Evolutionary conservation across 2,888 invertebrate genomes (phyloP), one percentile per base, ranked within the genome.

Genomic region (Yponomeuta malinellus): DNA sequence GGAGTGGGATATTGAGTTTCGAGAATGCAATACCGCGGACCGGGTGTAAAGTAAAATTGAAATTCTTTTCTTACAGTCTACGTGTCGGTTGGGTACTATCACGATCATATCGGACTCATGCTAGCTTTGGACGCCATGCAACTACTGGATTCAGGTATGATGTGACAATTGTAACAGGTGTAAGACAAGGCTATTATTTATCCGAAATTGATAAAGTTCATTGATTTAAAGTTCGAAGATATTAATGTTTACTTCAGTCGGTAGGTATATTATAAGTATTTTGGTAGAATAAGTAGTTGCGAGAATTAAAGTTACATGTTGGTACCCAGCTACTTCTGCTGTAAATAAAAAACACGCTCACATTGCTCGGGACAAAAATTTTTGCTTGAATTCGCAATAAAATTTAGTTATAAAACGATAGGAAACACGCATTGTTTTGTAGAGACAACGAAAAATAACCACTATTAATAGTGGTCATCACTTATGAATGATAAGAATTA

Each of bases 101-200:
- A 97, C 81, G 98, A 98, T 80, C 98, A 98, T 84, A 94, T 98
- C 75, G 98, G 98, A 4, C 92, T 98, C n/a, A 94, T 98, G 95
- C 93, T 97, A 72, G 97, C 97, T 64, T 93, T 98, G 87, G 95
- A 98, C 76, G 94, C 96, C 74, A 94, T 95, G 86, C 95, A 97
- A 73, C 93, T 98, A 0, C 93, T 98, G 73, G 95, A 96, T 76
- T 95, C 95, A 80, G 96, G 96, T 96, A 68, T 43, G 68, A 15
- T 59, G 52, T 59, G 12, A 59, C 15, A 59, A 43, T 43, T 43
- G 5, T 1, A 43, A 43, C 43, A 43, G 43, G 5, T 43, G 8
- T 8, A 43, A 43, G 9, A 43, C 4, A 33, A 33, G 5, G 43
- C 43, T 43, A 8, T 43, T 8, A 43, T 8, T 43, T 43, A 8